Evolutionary conservation across 2,113 vertebrate genomes (phyloP), one percentile per base, ranked within the genome.

Genomic region (Chascanopsetta lugubris): DNA sequence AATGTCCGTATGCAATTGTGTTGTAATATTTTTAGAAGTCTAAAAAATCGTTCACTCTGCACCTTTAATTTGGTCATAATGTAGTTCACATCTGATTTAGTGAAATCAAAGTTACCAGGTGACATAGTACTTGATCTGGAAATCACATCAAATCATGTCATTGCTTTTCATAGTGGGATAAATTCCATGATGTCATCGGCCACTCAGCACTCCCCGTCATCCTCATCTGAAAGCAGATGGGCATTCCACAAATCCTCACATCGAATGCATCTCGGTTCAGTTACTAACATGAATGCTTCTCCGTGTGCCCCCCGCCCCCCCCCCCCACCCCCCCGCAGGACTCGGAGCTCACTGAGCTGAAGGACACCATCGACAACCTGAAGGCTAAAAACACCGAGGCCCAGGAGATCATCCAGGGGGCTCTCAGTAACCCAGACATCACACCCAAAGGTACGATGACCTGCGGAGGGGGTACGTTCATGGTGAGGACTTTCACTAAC

Each of bases 351-450:
- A 81, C 93, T 62, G 97, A 98, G 40, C 84, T 99, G 61, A 92
- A 93, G 74, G 96, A 98, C 22, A 99, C 96, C 53, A 98, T 99
- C 1, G 97, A 98, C 30, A 92, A 93, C 32, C 84, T 99, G 73
- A 95, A 96, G 88, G 90, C 89, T 70, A 98, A 98, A 89, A 99
- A 97, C 75, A 95, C 96, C 0, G 97, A 99, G 73, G 94, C 96
- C 30, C 97, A 98, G 38, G 94, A 93, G 2, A 94, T 97, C 68
- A 97, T 98, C 67, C 97, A 98, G 1, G 96, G 88, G 5, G 96
- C 97, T 15, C 91, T 99, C 26, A 95, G 82, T 8, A 93, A 87
- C 71, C 93, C 94, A 0, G 96, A 97, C 0, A 69, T 93, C 40
- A 72, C 94, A 3, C 94, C 97, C 47, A 96, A 94, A 94, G 96